These are phyloP conservation scores for Strigamia transsilvanica DNA, from an alignment of 2,888 invertebrate species.

Conservation along the genomic window DNA sequence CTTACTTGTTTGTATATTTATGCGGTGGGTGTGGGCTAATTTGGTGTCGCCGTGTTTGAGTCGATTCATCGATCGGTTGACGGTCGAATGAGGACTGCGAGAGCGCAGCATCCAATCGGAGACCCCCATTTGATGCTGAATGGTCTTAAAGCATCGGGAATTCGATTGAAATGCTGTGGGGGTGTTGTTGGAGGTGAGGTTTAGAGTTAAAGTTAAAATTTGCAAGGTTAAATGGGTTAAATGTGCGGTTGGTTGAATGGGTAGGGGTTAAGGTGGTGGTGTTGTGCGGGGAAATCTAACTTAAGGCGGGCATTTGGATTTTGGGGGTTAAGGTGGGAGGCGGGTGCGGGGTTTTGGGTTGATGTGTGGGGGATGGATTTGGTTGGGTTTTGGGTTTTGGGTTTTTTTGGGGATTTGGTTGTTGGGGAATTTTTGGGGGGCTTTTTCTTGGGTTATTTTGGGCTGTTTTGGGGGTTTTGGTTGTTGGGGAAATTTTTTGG, in stretches of 20 bases:
- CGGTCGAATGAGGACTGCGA: constrained; percentile 19
- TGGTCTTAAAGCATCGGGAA: neutral
- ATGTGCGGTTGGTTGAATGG: neutral
- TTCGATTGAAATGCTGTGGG: neutral
- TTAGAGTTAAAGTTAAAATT: neutral
- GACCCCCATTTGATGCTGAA: constrained; percentile 4
- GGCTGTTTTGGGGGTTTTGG: too few relatives aligned
- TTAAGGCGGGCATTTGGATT: constrained; percentile 7
- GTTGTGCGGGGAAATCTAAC: neutral
- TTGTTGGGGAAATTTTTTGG: too few relatives aligned
- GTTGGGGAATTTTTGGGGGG: too few relatives aligned
- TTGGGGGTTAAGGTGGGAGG: constrained; percentile 7
- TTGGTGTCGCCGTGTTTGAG: neutral
- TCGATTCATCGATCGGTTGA: constrained; percentile 31
- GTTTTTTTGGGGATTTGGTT: too few relatives aligned
- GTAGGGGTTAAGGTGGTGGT: neutral
- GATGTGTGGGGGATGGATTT: neutral
- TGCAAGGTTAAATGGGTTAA: neutral
- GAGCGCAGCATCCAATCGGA: constrained; percentile 23
- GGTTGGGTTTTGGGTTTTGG: too few relatives aligned
- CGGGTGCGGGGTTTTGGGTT: neutral
- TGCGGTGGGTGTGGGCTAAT: constrained; percentile 10
- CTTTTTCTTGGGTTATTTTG: too few relatives aligned
- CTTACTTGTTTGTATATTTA: neutral
- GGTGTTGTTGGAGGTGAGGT: neutral